Base-by-base conservation (phyloP, 2,113 vertebrate species). In the Hippolais icterina region DNA sequence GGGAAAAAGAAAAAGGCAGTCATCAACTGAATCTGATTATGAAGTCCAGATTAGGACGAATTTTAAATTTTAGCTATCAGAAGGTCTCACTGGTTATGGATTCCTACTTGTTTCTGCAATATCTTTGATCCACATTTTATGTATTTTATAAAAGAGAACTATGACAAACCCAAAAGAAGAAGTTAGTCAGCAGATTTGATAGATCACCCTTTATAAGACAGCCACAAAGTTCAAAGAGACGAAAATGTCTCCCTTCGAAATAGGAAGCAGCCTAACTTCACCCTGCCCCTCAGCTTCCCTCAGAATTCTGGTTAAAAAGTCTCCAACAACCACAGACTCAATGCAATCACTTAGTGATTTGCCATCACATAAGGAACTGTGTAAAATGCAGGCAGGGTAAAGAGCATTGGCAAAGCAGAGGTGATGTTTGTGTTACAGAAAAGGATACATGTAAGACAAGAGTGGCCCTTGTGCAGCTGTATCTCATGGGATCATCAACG, bases 291-390 rank as follows among this genome's bases (percentile, higher is more conserved):
- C 66, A 86, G 4, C 28, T 29, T 89, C 54, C 12, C 29, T 81
- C 69, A 89, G 12, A 14, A 70, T 71, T 33, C 27, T 63, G 23
- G 5, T 86, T 89, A 81, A 86, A 87, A 87, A 65, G 14, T n/a
- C 9, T 3, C 10, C 25, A 35, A 2, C 0, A 0, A 64, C 24
- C 64, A 27, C 2, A 74, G 29, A 57, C 47, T 86, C 0, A 0
- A 7, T 74, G 49, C 21, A 66, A 35, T 59, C 47, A 14, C 37
- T 76, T 21, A 14, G 17, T 35, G 42, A 72, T 74, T 89, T 83
- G 42, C 23, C 22, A 63, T 88, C 50, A 39, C 39, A 41, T 33
- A 44, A 78, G 75, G 56, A 87, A 37, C 37, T 28, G 29, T 5
- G 13, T n/a, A 83, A 74, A 72, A 83, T 16, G 17, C 47, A 83